phyloP scores from a whole-genome alignment of 2,888 invertebrate species.

The Megamerina dolium region DNA sequence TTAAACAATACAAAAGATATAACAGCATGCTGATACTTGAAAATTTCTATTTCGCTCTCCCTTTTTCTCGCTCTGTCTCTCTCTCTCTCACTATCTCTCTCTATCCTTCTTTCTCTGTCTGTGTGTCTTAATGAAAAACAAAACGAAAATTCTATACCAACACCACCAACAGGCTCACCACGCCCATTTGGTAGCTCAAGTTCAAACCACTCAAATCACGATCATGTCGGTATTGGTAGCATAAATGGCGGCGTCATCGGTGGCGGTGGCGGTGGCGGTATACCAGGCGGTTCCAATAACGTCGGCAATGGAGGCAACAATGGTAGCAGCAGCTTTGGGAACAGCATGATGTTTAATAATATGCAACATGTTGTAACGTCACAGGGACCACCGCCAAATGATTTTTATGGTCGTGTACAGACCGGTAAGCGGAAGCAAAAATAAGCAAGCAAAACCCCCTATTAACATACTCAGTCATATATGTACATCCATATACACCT shows the following conservation, averaged over 20 bases:
- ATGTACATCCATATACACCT: no score
- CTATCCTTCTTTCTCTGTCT: no score
- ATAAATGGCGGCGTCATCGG: conserved; percentile 26
- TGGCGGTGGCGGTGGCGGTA: conserved; percentile 27
- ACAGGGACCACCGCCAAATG: conserved; percentile 32
- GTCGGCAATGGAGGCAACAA: conserved; percentile 33
- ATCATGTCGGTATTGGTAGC: conserved; percentile 11
- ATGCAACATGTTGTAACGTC: conserved; percentile 29
- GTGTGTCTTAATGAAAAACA: no score
- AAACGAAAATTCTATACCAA: no score
- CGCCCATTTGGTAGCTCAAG: conserved; percentile 41
- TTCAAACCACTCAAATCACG: conserved; percentile 25
- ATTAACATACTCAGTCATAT: no score
- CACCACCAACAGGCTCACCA: conserved; percentile 50
- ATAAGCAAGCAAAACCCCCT: neutral
- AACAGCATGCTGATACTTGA: no score
- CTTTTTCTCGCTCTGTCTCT: no score
- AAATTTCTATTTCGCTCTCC: no score
- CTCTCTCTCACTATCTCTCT: no score
- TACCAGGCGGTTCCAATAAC: conserved; percentile 39
- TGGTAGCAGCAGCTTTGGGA: conserved; percentile 26
- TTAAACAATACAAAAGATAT: no score
- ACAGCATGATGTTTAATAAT: conserved; percentile 39
- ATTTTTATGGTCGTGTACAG: conserved; percentile 49
- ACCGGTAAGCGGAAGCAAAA: conserved; percentile 44